These are phyloP conservation scores for Brachionus paranguensis DNA, from an alignment of 1,140 invertebrate genomes.

Conservation along the genomic window DNA sequence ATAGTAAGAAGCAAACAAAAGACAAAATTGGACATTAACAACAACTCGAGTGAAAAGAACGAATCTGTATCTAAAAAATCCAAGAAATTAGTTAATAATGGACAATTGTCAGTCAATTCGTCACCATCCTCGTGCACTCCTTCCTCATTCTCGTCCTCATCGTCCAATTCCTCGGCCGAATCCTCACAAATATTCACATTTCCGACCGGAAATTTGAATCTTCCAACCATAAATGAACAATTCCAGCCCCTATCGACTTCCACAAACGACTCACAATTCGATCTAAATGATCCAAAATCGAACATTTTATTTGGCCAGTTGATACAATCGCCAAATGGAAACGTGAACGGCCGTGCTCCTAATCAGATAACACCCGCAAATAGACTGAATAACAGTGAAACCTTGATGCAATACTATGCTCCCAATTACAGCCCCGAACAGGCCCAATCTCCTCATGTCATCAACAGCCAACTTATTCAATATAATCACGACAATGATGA, in stretches of 20 bases:
- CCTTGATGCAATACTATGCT: not conserved
- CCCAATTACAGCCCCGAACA: not conserved
- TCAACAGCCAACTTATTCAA: not conserved
- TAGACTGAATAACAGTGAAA: not conserved
- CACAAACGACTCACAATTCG: not conserved
- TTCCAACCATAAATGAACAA: not conserved
- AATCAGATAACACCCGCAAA: not conserved
- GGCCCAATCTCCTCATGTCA: not conserved
- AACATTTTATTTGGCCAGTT: not conserved
- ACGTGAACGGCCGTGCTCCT: not conserved
- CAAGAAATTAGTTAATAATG: not conserved
- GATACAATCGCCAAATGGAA: not conserved
- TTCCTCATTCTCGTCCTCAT: slow-evolving; percentile 17
- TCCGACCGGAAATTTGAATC: not conserved
- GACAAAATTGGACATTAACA: not conserved
- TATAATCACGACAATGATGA: not conserved
- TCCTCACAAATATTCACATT: slow-evolving; percentile 22
- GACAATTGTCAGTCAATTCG: slow-evolving; percentile 18
- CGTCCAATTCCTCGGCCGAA: not conserved
- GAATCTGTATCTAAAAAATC: not conserved
- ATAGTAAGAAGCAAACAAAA: slow-evolving; percentile 30
- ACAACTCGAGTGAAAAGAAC: not conserved
- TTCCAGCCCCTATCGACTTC: not conserved
- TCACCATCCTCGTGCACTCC: slow-evolving; percentile 14
- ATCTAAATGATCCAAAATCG: slow-evolving; percentile 3